A percentile compares a stretch with the other conserved stretches of the same genome.
Conservation (phyloP, 2,797 vertebrate genomes). For the Merluccius polli region DNA sequence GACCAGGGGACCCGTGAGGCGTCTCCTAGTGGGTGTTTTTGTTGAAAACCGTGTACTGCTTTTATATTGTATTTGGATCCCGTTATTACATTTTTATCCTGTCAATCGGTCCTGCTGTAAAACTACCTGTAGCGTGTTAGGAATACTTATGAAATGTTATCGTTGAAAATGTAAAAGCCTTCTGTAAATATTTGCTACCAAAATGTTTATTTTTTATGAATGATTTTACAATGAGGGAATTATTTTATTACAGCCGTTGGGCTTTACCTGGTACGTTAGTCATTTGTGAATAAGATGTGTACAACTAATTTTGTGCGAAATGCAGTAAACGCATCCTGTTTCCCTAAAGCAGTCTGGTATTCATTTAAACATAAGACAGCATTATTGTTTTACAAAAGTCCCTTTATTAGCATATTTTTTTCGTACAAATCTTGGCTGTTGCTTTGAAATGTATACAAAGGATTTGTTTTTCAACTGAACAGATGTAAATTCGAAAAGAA, state of each 20-base stretch:
- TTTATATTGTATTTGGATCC: slow-evolving; percentile 11
- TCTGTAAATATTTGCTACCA: slow-evolving; percentile 62
- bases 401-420: slow-evolving; percentile 67
- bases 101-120: slow-evolving; percentile 61
- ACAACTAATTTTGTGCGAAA: slow-evolving; percentile 40
- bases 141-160: too few species aligned
- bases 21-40: background rate
- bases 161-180: slow-evolving; percentile 27
- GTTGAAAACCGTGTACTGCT: background rate
- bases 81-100: slow-evolving; percentile 53
- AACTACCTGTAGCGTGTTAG: slow-evolving; percentile 15
- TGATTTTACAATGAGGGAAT: slow-evolving; percentile 38
- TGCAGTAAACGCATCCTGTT: slow-evolving; percentile 49
- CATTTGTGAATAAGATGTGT: slow-evolving; percentile 24
- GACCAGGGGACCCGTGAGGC: background rate
- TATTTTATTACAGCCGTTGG: slow-evolving; percentile 56
- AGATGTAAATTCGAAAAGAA: slow-evolving; percentile 21
- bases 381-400: slow-evolving; percentile 39
- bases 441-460: slow-evolving; percentile 35
- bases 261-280: slow-evolving; percentile 22
- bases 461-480: background rate
- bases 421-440: slow-evolving; percentile 57
- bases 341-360: background rate
- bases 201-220: slow-evolving; percentile 40
- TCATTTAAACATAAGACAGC: background rate